Conservation (phyloP, 2,797 vertebrate genomes). For the Coccyzus lansbergi region DNA sequence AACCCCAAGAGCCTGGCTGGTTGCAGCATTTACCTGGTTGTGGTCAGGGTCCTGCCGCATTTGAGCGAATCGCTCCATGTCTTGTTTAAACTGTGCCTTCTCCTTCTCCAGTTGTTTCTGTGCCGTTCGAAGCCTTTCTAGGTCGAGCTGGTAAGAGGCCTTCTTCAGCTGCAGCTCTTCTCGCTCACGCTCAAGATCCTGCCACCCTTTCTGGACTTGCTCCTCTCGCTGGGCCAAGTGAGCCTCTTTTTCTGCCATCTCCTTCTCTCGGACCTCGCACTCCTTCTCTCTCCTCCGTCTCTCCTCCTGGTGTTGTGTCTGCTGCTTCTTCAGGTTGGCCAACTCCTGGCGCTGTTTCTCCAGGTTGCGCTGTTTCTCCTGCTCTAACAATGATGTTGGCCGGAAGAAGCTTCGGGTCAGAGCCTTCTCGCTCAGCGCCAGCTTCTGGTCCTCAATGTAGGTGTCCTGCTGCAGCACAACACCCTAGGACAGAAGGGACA, state of each 20-base stretch:
- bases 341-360: slow-evolving; percentile 96
- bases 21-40: slow-evolving; percentile 53
- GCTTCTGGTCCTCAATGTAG: slow-evolving; percentile 94
- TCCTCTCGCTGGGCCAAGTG: slow-evolving; percentile 81
- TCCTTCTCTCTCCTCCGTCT: slow-evolving; percentile 83
- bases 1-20: accelerated
- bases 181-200: slow-evolving; percentile 81
- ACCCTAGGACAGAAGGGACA: slow-evolving; percentile 73
- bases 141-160: slow-evolving; percentile 87
- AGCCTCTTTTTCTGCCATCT: slow-evolving; percentile 82
- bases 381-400: slow-evolving; percentile 89
- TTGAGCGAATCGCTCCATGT: slow-evolving; percentile 81
- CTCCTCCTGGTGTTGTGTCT: slow-evolving; percentile 89
- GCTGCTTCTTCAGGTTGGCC: slow-evolving; percentile 90
- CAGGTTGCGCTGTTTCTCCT: slow-evolving; percentile 97
- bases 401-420: slow-evolving; percentile 77
- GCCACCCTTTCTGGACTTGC: slow-evolving; percentile 73
- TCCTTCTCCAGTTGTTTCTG: slow-evolving; percentile 92
- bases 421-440: slow-evolving; percentile 84
- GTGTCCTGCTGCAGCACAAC: slow-evolving; percentile 96
- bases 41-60: slow-evolving; percentile 62
- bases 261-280: slow-evolving; percentile 86
- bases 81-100: slow-evolving; percentile 81
- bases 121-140: slow-evolving; percentile 86
- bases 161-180: slow-evolving; percentile 85